A percentile compares a stretch with the other conserved stretches of the same genome.
These are phyloP conservation scores for Nasonovia ribisnigri DNA, from an alignment of 2,888 invertebrate genomes.

Conservation along the genomic window DNA sequence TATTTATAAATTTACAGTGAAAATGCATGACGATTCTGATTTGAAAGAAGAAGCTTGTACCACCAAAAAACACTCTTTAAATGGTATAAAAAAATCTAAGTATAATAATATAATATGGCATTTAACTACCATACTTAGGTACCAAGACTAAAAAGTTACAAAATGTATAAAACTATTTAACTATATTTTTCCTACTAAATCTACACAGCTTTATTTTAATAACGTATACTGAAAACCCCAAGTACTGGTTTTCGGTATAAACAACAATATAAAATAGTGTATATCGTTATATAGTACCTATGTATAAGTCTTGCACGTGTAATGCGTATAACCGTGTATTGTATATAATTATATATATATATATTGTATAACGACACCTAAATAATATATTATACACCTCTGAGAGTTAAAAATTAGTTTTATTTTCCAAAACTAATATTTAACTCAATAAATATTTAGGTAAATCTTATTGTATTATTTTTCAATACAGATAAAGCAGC, in stretches of 20 bases:
- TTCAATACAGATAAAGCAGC: background rate
- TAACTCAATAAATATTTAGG: background rate
- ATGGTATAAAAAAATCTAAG: background rate
- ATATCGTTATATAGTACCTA: background rate
- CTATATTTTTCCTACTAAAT: background rate
- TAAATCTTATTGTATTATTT: background rate
- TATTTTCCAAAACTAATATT: background rate
- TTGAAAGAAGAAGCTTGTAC: background rate
- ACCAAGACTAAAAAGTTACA: background rate
- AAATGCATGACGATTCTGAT: background rate
- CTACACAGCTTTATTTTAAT: background rate
- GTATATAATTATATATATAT: background rate
- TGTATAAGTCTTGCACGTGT: background rate
- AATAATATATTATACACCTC: background rate
- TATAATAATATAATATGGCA: background rate
- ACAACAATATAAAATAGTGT: background rate
- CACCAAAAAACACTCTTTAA: background rate
- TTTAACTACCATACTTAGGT: background rate
- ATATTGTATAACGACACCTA: background rate
- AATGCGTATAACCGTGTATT: background rate
- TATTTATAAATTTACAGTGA: background rate
- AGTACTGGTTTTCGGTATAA: background rate
- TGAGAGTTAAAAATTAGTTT: background rate
- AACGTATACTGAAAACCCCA: background rate
- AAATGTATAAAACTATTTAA: background rate